phyloP scores from a whole-genome alignment of 2,113 vertebrate genomes.

The Sander vitreus region DNA sequence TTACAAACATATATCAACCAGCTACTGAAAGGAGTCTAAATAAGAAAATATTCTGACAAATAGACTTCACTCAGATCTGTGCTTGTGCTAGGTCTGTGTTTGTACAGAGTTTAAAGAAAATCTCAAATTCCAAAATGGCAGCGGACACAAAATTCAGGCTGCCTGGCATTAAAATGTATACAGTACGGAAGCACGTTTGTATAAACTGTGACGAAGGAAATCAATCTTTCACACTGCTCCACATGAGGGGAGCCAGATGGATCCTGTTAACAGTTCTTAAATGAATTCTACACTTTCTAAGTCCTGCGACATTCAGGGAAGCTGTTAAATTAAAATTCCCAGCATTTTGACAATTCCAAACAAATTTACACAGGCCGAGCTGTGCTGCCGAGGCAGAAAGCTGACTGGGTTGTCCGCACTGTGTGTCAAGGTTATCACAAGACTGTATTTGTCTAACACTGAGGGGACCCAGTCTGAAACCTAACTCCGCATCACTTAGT shows the following conservation, averaged over 20 bases:
- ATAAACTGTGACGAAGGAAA: constrained; percentile 78
- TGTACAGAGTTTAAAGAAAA: not conserved
- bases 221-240: constrained; percentile 75
- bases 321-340: constrained; percentile 73
- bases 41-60: constrained; percentile 37
- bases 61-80: constrained; percentile 23
- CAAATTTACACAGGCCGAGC: constrained; percentile 65
- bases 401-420: constrained; percentile 53
- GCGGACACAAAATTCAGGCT: constrained; percentile 47
- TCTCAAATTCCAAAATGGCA: not conserved
- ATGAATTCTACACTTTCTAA: constrained; percentile 73
- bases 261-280: constrained; percentile 77
- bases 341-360: constrained; percentile 79
- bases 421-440: constrained; percentile 75
- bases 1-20: not conserved
- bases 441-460: constrained; percentile 57
- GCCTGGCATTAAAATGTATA: constrained; percentile 62
- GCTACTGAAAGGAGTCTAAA: constrained; percentile 44
- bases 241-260: constrained; percentile 74
- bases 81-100: constrained; percentile 17
- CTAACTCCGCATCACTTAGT: constrained; percentile 49
- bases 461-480: constrained; percentile 58
- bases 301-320: constrained; percentile 69
- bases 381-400: constrained; percentile 29
- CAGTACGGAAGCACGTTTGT: constrained; percentile 76